These are phyloP conservation scores for Myotis vivesi DNA, from an alignment of 2,797 vertebrate species.

Conservation along the genomic window DNA sequence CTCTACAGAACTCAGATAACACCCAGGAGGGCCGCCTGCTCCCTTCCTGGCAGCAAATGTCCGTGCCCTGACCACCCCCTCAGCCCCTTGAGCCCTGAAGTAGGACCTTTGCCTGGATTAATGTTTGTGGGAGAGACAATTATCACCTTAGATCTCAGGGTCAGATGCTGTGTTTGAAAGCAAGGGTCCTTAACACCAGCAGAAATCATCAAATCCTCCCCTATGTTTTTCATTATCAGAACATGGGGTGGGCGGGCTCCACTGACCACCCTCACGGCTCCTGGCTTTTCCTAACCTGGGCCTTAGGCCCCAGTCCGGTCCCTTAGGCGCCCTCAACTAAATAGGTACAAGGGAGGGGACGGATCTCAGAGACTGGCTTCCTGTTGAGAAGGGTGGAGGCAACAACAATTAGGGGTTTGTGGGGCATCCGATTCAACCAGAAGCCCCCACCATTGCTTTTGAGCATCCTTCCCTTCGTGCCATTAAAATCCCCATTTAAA, in stretches of 20 bases:
- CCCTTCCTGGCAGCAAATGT: background rate
- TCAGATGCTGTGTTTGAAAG: constrained; percentile 40
- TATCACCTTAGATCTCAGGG: constrained; percentile 22
- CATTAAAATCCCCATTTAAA: constrained; percentile 5
- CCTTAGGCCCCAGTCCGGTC: background rate
- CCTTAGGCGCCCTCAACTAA: background rate
- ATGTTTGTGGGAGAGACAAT: background rate
- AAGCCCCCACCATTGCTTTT: background rate
- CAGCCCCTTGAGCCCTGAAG: background rate
- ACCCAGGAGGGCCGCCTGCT: background rate
- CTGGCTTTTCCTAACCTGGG: no score
- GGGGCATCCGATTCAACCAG: background rate
- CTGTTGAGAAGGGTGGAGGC: background rate
- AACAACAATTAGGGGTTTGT: background rate
- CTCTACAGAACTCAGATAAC: background rate
- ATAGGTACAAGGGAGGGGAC: background rate
- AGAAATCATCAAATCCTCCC: constrained; percentile 39
- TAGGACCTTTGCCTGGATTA: constrained; percentile 14
- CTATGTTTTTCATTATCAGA: constrained; percentile 57
- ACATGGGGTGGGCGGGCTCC: background rate
- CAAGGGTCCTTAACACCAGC: background rate
- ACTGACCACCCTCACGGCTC: background rate
- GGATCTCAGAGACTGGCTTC: background rate
- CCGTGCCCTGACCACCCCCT: background rate
- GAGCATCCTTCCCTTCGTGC: background rate